These are phyloP conservation scores for Pteronura brasiliensis DNA, from an alignment of 2,113 vertebrate genomes.

Conservation along the genomic window DNA sequence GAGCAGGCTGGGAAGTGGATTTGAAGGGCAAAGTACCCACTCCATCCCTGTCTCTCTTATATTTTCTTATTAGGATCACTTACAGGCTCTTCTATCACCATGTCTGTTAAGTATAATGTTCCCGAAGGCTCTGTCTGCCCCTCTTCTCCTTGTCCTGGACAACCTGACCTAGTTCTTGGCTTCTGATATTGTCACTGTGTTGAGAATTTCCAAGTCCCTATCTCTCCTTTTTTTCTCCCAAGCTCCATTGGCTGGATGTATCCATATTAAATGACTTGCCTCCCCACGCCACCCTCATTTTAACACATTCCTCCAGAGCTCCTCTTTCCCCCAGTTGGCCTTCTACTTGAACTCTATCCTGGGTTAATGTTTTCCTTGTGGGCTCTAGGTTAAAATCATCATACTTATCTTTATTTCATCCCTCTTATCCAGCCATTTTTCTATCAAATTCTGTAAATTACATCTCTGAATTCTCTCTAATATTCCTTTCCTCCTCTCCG, in stretches of 20 bases:
- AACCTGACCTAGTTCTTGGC: background rate
- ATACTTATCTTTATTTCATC: background rate
- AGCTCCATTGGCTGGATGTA: background rate
- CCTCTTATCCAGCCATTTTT: background rate
- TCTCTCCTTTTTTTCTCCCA: background rate
- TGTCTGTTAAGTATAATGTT: background rate
- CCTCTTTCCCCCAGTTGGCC: background rate
- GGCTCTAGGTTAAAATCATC: background rate
- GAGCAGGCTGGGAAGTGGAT: background rate
- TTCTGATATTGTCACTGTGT: background rate
- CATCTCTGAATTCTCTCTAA: background rate
- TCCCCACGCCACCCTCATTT: background rate
- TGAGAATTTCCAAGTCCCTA: background rate
- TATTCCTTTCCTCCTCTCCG: background rate
- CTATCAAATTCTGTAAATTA: background rate
- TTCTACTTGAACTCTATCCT: background rate
- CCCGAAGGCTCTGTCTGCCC: background rate
- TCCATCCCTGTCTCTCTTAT: too few relatives aligned
- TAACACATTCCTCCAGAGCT: background rate
- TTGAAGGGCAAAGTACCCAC: background rate
- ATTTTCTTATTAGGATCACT: background rate
- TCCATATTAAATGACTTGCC: background rate
- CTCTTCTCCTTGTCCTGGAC: background rate
- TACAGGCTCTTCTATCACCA: background rate
- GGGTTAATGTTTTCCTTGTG: background rate